Conservation (phyloP, 2,113 vertebrate genomes). For the Motacilla alba region DNA sequence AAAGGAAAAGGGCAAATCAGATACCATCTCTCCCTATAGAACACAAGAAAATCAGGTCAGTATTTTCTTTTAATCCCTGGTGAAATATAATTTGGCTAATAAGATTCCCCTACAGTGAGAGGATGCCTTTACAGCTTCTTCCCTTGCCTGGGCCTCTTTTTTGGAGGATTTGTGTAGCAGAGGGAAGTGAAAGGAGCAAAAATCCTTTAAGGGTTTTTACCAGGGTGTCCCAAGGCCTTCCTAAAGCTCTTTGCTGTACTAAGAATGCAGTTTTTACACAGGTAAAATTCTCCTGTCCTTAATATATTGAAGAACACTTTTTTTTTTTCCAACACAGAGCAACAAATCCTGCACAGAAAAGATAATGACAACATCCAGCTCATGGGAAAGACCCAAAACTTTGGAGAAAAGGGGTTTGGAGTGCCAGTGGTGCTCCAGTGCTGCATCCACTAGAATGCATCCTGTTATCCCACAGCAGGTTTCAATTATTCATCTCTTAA, state of each 20-base stretch:
- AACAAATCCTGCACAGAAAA: not conserved
- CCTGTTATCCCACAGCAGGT: constrained; percentile 1
- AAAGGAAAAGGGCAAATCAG: not conserved
- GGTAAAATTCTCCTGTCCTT: not conserved
- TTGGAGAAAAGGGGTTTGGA: not conserved
- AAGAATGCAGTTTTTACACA: not conserved
- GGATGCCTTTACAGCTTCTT: not conserved
- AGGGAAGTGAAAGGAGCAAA: not conserved
- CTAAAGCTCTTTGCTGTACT: not conserved
- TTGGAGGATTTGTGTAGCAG: not conserved
- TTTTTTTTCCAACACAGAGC: not conserved
- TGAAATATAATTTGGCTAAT: not conserved
- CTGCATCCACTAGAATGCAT: not conserved
- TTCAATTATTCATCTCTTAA: constrained; percentile 46
- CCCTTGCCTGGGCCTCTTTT: not conserved
- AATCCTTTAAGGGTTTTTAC: not conserved
- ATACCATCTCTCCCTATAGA: not conserved
- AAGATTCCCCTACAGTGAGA: not conserved
- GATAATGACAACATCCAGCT: not conserved
- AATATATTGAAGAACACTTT: rapidly evolving
- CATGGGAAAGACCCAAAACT: not conserved
- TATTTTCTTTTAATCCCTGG: not conserved
- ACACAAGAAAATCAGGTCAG: not conserved
- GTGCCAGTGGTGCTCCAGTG: not conserved
- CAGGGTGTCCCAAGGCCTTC: not conserved